These are phyloP conservation scores for Pocillopora verrucosa DNA, from an alignment of 64 coral and sea anemone genomes.

Conservation along the genomic window DNA sequence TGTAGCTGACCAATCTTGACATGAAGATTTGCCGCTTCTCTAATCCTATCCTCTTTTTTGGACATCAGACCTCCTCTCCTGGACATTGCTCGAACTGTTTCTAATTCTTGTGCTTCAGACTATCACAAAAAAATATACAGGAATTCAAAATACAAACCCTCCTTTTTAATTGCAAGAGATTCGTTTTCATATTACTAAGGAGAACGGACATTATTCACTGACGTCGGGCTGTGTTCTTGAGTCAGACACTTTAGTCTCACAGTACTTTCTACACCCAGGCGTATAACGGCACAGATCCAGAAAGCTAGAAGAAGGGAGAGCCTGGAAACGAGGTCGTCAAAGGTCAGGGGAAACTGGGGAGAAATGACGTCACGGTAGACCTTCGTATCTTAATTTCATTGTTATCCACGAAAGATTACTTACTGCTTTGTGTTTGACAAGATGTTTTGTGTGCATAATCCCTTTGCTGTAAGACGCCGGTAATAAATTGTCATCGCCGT, in stretches of 20 bases:
- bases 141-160: too few species aligned
- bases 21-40: conserved; percentile 80
- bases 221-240: too few species aligned
- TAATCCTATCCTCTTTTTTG: conserved; percentile 73
- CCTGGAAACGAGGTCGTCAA: too few species aligned
- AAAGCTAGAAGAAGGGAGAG: too few species aligned
- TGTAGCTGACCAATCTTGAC: conserved; percentile 90
- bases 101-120: conserved; percentile 98
- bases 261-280: too few species aligned
- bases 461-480: conserved; percentile 82
- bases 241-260: too few species aligned
- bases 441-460: conserved; percentile 92
- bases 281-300: too few species aligned
- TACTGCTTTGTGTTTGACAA: conserved; percentile 87
- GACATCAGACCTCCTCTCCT: conserved; percentile 52
- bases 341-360: too few species aligned
- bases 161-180: too few species aligned
- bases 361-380: background rate
- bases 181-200: too few species aligned
- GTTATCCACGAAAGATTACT: conserved; percentile 28
- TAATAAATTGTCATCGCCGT: conserved; percentile 63
- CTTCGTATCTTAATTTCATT: background rate
- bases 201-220: too few species aligned
- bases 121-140: background rate
- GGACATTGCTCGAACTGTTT: conserved; percentile 77